Conservation (phyloP, 2,797 vertebrate genomes). For the Lagodon rhomboides region DNA sequence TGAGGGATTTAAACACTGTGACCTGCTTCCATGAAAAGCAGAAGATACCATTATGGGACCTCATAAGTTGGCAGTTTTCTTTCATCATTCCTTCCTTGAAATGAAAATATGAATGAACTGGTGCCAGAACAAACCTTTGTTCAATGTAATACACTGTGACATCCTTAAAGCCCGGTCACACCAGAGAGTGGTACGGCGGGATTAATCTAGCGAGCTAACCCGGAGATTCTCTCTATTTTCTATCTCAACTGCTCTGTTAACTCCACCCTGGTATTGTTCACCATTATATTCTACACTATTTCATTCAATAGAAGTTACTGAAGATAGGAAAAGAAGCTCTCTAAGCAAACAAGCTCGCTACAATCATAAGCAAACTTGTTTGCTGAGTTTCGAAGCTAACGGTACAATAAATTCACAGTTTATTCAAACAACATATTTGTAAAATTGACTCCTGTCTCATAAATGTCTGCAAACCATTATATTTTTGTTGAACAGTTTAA, state of each 20-base stretch:
- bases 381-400: no score
- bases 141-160: not conserved
- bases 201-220: not conserved
- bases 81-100: no score
- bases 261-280: not conserved
- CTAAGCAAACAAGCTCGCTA: not conserved
- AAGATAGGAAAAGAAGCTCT: not conserved
- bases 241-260: no score
- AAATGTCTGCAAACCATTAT: no score
- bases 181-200: not conserved
- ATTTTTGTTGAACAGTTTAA: no score
- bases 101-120: not conserved
- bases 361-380: no score
- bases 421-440: no score
- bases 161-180: not conserved
- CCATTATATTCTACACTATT: not conserved
- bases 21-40: not conserved
- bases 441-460: no score
- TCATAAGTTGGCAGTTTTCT: not conserved
- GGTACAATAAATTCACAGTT: no score
- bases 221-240: not conserved
- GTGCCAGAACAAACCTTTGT: not conserved
- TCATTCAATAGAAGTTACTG: not conserved
- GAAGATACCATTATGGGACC: not conserved
- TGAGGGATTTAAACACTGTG: not conserved